A percentile compares a stretch with the other conserved stretches of the same genome.
Evolutionary conservation across 2,113 vertebrate genomes (phyloP).

Genomic region (Mustela nigripes): DNA sequence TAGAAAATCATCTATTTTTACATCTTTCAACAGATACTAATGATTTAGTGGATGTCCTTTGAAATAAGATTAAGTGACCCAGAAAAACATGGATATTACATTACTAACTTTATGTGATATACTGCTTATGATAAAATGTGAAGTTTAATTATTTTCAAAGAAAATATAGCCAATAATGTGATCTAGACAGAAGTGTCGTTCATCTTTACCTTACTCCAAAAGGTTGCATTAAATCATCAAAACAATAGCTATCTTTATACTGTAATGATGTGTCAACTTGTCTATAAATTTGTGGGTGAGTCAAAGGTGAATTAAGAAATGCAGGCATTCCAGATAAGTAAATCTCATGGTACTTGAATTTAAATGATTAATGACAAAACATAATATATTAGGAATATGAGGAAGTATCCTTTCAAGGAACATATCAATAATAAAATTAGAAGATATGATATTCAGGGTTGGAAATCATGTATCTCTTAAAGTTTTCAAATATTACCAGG

Average conservation of each 20-base stretch:
- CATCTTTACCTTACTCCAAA: neutral
- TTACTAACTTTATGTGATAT: neutral
- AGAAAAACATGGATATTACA: neutral
- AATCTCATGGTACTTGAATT: neutral
- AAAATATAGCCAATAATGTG: neutral
- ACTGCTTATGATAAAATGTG: neutral
- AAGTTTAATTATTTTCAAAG: conserved; percentile 51
- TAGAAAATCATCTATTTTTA: conserved; percentile 11
- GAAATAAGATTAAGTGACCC: neutral
- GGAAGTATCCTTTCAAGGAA: neutral
- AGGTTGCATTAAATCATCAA: conserved; percentile 11
- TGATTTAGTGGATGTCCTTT: neutral
- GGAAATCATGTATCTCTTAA: neutral
- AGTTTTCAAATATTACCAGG: neutral
- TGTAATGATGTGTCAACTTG: neutral
- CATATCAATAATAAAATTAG: neutral
- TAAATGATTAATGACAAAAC: neutral
- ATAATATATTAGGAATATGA: conserved; percentile 1
- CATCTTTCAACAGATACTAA: neutral
- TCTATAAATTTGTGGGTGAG: neutral
- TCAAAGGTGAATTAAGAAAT: conserved; percentile 26
- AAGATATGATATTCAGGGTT: neutral
- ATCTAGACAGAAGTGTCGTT: neutral
- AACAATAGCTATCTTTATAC: neutral
- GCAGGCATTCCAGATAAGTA: neutral